A percentile compares a stretch with the other conserved stretches of the same genome.
These are phyloP conservation scores for Zygothrica quintamaculata DNA, from an alignment of 2,888 invertebrate genomes.

Conservation along the genomic window DNA sequence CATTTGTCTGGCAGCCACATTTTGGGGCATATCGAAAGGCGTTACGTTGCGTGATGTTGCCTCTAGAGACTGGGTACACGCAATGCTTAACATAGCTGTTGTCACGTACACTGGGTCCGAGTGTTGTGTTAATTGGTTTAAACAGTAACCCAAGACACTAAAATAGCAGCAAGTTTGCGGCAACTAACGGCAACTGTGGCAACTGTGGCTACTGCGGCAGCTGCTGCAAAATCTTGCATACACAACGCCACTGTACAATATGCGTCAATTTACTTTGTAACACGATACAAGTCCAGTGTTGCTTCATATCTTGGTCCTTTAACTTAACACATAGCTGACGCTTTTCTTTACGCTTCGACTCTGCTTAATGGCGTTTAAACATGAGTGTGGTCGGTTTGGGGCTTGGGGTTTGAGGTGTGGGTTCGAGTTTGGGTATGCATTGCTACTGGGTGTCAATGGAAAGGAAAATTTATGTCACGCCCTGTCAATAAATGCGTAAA, in stretches of 20 bases:
- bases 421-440: too few relatives aligned
- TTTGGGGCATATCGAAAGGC: slow-evolving; percentile 36
- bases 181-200: too few relatives aligned
- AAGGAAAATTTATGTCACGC: slow-evolving; percentile 57
- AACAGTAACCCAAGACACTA: slow-evolving; percentile 71
- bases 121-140: slow-evolving; percentile 76
- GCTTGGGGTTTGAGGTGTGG: slow-evolving; percentile 2
- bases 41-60: too few relatives aligned
- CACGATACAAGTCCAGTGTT: slow-evolving; percentile 41
- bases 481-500: slow-evolving; percentile 47
- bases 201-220: slow-evolving; percentile 31
- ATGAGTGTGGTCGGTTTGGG: not conserved
- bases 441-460: too few relatives aligned
- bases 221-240: slow-evolving; percentile 58
- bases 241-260: slow-evolving; percentile 32
- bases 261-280: slow-evolving; percentile 78
- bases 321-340: slow-evolving; percentile 13
- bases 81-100: slow-evolving; percentile 26
- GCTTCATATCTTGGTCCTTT: not conserved
- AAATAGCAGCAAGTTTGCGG: too few relatives aligned
- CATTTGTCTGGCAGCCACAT: slow-evolving; percentile 30
- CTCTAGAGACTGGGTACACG: slow-evolving; percentile 52
- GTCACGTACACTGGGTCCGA: slow-evolving; percentile 20
- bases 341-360: slow-evolving; percentile 38
- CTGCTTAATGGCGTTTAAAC: slow-evolving; percentile 50